Base-by-base conservation (phyloP, 2,797 vertebrate species). In the Petrocephalus schoutedeni region DNA sequence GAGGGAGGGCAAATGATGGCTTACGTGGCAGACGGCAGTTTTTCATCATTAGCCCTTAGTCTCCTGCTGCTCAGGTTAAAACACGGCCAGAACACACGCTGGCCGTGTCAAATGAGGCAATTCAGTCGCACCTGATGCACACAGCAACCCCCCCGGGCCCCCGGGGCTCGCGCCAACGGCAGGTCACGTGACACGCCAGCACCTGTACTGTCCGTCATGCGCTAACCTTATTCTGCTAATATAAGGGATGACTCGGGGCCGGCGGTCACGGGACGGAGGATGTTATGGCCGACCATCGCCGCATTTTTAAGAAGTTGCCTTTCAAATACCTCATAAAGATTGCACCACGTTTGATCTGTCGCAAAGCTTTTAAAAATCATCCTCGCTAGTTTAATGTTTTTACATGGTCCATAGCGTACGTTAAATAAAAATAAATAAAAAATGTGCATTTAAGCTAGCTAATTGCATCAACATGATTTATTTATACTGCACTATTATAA, bases 91-190 rank as follows among this genome's bases (percentile, higher is more conserved):
- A 91, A 91, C 91, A 88, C 92, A 92, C 90, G 91, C 92, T 92
- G 92, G 89, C 92, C 90, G 91, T 92, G 92, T 92, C 92, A 92
- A 93, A 92, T 93, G 92, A 92, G 91, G 89, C 92, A 92, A 90
- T 91, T 90, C 91, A 92, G 88, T 90, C 91, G 91, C 92, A 92
- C 92, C 92, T 93, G 92, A 93, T 93, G 92, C 91, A 91, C 91
- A 86, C 89, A 87, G 89, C 51, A 86, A 88, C 89, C 88, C 87
- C 85, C 87, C 41, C 89, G 32, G 89, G 91, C 91, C 91, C 91
- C 54, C 86, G 82, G 91, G 91, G 88, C n/a, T 88, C 85, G 67
- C 54, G 87, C 87, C 89, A 88, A 87, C 54, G 61, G 84, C 88
- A 61, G 41, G 85, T 71, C 89, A 77, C 89, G 87, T 90, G 89